Evolutionary conservation across 2,888 invertebrate genomes (phyloP), one percentile per base, ranked within the genome.

Genomic region (Magallana nippona): DNA sequence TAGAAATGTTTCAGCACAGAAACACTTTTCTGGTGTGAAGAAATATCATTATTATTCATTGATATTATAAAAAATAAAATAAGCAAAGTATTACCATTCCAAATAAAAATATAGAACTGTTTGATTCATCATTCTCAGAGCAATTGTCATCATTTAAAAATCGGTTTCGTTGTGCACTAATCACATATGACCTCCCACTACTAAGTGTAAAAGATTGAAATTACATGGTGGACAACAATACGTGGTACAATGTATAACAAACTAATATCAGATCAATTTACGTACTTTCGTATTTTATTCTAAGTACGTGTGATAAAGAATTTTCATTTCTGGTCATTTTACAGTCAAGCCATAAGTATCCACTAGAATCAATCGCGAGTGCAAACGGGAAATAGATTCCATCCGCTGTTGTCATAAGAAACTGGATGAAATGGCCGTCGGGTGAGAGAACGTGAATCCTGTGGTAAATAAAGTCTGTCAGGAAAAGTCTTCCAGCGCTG

Each of bases 331-430:
- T 71, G 11, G n/a, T 60, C 22, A 19, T 44, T 71, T 82, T 82
- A 44, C 82, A 82, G 71, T 82, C 82, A 2, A 82, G 19, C 82
- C 82, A 82, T 11, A 82, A 22, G 22, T 22, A 55, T 10, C 60
- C 60, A 32, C 55, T n/a, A 1, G 22, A 55, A 55, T 58, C 60
- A 19, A 82, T 63, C 10, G 60, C 71, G 13, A 82, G 44, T 27
- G 82, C 82, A 60, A 82, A 82, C 19, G 82, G 82, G 11, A 71
- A 82, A 55, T 71, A 82, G 15, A 82, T 82, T 19, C 71, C 71
- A 60, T 82, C 82, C 5, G 22, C 22, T 2, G 55, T 22, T 19
- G 82, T 71, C 71, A 82, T 63, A 27, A 82, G 22, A 15, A 71
- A 82, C 17, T 82, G 71, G n/a, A 82, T 27, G 22, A 82, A 82